phyloP scores from a whole-genome alignment of 2,113 vertebrate genomes.

The Dicaeum eximium region DNA sequence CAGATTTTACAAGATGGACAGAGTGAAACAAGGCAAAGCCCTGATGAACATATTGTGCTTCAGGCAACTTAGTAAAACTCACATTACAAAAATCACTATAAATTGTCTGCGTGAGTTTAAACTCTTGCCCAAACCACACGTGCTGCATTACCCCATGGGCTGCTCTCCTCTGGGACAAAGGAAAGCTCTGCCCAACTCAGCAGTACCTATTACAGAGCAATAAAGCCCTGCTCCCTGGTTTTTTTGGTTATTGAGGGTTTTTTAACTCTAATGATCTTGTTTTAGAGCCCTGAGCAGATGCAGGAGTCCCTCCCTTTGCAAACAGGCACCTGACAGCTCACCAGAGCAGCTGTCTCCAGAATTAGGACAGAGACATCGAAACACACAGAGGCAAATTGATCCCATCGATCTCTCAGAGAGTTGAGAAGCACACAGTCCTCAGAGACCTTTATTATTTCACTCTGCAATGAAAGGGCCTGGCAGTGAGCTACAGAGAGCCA shows the following conservation, averaged over 20 bases:
- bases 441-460: constrained; percentile 37
- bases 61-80: neutral
- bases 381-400: constrained; percentile 50
- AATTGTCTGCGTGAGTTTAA: neutral
- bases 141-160: neutral
- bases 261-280: neutral
- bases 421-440: neutral
- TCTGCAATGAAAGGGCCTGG: constrained; percentile 19
- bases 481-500: constrained; percentile 24
- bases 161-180: neutral
- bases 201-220: neutral
- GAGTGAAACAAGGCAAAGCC: neutral
- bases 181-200: neutral
- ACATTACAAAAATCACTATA: neutral
- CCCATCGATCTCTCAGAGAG: neutral
- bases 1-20: neutral
- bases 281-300: neutral
- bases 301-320: neutral
- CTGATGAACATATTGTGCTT: neutral
- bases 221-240: neutral
- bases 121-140: neutral
- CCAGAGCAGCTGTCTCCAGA: neutral
- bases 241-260: neutral
- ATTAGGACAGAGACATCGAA: neutral
- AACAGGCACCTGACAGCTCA: neutral